phyloP scores from a whole-genome alignment of 2,797 vertebrate genomes.

The Syngnathus acus region DNA sequence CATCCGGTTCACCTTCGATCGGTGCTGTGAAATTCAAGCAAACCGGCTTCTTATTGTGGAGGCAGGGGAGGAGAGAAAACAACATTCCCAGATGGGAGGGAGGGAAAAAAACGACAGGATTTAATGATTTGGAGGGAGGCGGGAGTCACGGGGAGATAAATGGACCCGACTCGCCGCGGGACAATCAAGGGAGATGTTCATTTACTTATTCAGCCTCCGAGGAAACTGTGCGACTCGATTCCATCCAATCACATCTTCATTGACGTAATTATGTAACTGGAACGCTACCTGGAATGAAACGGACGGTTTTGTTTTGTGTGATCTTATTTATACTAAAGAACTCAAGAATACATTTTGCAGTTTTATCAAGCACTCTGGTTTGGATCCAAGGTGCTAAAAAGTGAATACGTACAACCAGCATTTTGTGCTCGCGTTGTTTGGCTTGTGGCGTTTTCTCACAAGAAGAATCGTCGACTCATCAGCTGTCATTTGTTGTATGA shows the following conservation, averaged over 20 bases:
- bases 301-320: constrained; percentile 12
- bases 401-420: not conserved
- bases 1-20: constrained; percentile 11
- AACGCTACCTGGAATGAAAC: constrained; percentile 16
- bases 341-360: not conserved
- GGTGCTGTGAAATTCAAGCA: constrained; percentile 18
- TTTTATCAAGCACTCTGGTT: not conserved
- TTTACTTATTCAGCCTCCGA: constrained; percentile 41
- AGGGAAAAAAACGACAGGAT: not conserved
- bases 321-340: not conserved
- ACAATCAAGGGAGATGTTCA: constrained; percentile 32
- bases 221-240: constrained; percentile 32
- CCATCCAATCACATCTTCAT: constrained; percentile 42
- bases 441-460: not conserved
- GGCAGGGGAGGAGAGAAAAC: not conserved
- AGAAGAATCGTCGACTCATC: not conserved
- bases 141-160: not conserved
- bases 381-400: not conserved
- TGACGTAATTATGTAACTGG: constrained; percentile 26
- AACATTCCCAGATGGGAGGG: not conserved
- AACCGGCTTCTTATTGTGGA: constrained; percentile 27
- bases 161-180: constrained; percentile 18
- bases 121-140: not conserved
- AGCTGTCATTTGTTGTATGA: constrained; percentile 15
- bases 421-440: not conserved